Evolutionary conservation across 2,888 invertebrate species (phyloP), one percentile per base, ranked within the genome.

Genomic region (Tanaodytes sp.): DNA sequence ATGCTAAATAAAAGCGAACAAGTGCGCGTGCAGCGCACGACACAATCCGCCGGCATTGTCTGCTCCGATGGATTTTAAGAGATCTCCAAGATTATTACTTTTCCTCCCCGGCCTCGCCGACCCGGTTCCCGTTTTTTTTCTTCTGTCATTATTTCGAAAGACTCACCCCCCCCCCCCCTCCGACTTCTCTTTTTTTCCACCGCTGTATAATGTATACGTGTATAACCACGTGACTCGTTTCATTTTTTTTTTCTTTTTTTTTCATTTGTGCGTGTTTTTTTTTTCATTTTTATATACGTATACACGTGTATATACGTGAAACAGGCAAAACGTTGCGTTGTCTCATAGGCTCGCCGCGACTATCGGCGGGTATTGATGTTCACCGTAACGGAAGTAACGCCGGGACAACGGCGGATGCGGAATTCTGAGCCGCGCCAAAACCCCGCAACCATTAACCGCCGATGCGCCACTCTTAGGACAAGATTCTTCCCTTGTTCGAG

Each of bases 51-150:
- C 81, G 79, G 84, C 79, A 83, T 79, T 76, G 80, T 85, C 80
- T 84, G 85, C 84, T 84, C 80, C 83, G 84, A 82, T 85, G 84
- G 83, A 81, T 84, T 84, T 85, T 85, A 84, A 85, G 85, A 85
- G 85, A 83, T 83, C 84, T 80, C 84, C 76, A 80, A 84, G 85
- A 85, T 85, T 85, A 85, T 85, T 84, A 83, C 84, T 85, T 84
- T 82, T 82, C 55, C 42, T 23, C 39, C 57, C 33, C 20, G 46
- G 37, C 36, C 14, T 43, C 15, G 37, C 14, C 9, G 12, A 40
- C 42, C 80, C 78, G 43, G 75, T 79, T 81, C 78, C 55, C 63
- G 74, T 78, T 82, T 82, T 83, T 78, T 79, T 82, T 79, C 80
- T 80, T 77, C 79, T 80, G 79, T 83, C 82, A 82, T 83, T 80